phyloP scores from a whole-genome alignment of 2,113 vertebrate species.

The Poecile atricapillus region DNA sequence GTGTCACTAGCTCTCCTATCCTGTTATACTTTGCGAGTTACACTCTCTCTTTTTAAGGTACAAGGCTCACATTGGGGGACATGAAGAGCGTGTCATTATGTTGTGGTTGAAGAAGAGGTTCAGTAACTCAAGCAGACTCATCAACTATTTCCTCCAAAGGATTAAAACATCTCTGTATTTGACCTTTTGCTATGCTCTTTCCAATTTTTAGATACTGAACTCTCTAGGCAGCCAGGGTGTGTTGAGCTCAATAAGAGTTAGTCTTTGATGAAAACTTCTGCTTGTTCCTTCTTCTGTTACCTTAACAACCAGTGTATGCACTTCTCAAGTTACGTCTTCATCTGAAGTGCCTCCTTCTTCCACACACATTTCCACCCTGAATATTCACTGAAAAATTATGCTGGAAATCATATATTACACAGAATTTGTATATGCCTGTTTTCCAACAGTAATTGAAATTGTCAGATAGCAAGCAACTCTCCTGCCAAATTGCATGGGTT shows the following conservation, averaged over 20 bases:
- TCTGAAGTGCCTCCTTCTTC: not conserved
- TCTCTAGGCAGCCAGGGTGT: not conserved
- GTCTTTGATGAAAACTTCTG: not conserved
- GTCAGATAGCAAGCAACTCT: not conserved
- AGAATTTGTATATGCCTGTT: not conserved
- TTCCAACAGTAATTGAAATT: not conserved
- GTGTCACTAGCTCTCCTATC: not conserved
- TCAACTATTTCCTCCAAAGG: not conserved
- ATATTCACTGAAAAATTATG: not conserved
- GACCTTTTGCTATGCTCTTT: not conserved
- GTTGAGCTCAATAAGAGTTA: not conserved
- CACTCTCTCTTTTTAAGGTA: not conserved
- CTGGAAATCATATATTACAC: not conserved
- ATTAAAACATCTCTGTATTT: not conserved
- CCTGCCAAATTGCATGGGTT: not conserved
- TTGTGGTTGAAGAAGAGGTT: not conserved
- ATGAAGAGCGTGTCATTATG: not conserved
- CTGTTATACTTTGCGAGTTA: not conserved
- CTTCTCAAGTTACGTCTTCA: not conserved
- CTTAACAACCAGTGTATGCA: not conserved
- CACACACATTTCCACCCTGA: not conserved
- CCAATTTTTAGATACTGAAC: not conserved
- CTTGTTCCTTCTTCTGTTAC: not conserved
- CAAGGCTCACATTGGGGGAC: fast-evolving
- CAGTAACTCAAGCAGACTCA: not conserved